phyloP scores from a whole-genome alignment of 2,113 vertebrate genomes.

The Melanostigma gelatinosum region DNA sequence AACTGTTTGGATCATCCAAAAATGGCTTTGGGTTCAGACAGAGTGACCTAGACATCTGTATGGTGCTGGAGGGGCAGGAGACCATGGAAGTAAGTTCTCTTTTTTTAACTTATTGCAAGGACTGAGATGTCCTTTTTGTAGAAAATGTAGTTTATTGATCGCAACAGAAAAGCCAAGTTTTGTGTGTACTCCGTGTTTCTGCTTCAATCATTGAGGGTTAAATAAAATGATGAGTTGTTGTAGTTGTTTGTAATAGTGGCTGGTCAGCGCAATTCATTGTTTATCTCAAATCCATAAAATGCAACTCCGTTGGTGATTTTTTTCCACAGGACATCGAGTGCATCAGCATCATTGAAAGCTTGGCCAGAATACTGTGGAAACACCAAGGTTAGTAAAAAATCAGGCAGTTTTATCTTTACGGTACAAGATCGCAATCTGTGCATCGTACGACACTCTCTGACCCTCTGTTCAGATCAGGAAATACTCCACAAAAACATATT shows the following conservation, averaged over 20 bases:
- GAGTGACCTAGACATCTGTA: constrained; percentile 96
- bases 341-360: constrained; percentile 90
- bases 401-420: neutral
- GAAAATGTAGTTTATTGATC: too few relatives aligned
- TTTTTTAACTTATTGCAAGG: neutral
- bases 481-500: neutral
- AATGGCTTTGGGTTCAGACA: constrained; percentile 97
- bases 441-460: neutral
- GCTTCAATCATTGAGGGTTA: neutral
- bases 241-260: neutral
- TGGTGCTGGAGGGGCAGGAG: constrained; percentile 91
- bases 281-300: neutral
- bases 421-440: neutral
- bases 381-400: constrained; percentile 84
- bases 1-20: constrained; percentile 95
- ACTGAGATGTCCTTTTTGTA: neutral
- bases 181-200: neutral
- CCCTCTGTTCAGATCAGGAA: neutral
- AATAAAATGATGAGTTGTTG: neutral
- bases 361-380: constrained; percentile 90
- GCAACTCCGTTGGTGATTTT: neutral
- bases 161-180: neutral
- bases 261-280: neutral
- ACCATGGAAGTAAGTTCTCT: constrained; percentile 84
- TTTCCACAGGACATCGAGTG: constrained; percentile 86